A percentile compares a stretch with the other conserved stretches of the same genome.
Evolutionary conservation across 2,888 invertebrate species (phyloP).

Genomic region (Drosophila rellima): DNA sequence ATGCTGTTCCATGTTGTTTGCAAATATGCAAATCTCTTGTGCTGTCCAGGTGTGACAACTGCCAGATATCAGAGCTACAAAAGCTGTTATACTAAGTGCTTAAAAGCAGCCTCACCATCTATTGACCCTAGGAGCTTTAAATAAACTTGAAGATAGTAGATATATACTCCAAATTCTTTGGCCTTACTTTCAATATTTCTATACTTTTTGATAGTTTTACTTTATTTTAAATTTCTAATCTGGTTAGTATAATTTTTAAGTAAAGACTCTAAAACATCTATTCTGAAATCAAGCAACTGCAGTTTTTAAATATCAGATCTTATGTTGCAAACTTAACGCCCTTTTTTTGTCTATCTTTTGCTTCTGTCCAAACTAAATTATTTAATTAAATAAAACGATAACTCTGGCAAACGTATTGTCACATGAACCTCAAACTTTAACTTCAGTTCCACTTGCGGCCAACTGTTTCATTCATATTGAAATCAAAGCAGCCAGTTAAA

Average conservation of each 20-base stretch:
- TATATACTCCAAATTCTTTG: background rate
- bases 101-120: background rate
- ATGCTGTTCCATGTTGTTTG: constrained; percentile 38
- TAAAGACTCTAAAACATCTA: too few species aligned
- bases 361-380: too few species aligned
- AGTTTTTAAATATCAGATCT: too few species aligned
- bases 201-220: too few species aligned
- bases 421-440: background rate
- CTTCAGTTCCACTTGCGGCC: background rate
- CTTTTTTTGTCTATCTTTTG: too few species aligned
- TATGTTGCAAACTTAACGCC: too few species aligned
- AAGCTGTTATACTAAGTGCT: constrained; percentile 18
- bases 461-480: constrained; percentile 18
- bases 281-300: too few species aligned
- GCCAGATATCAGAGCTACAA: constrained; percentile 15
- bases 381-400: too few species aligned
- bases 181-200: background rate
- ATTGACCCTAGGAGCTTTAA: background rate
- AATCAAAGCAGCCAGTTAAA: constrained; percentile 1
- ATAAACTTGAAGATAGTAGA: too few species aligned
- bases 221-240: too few species aligned
- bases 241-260: too few species aligned
- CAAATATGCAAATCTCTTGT: constrained; percentile 52
- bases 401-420: background rate
- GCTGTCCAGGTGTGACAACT: constrained; percentile 60